Evolutionary conservation across 2,888 invertebrate species (phyloP).

Genomic region (Dasysyrphus tricinctus): DNA sequence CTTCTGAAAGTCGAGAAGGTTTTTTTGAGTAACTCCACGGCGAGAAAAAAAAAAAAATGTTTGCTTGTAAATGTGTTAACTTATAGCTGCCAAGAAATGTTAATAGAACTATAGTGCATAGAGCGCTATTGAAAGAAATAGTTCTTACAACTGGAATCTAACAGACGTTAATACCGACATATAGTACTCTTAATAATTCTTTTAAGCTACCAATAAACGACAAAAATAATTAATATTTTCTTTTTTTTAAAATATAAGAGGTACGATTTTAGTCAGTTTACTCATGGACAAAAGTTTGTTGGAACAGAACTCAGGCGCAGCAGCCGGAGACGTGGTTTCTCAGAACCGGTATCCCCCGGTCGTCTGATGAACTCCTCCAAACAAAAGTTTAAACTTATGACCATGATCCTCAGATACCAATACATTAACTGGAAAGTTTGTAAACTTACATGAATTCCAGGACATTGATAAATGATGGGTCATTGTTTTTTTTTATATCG

Average conservation of each 20-base stretch:
- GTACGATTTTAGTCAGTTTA: background rate
- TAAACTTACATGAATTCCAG: too few relatives aligned
- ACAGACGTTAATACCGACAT: too few relatives aligned
- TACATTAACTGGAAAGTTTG: too few relatives aligned
- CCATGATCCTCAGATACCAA: background rate
- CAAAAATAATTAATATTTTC: background rate
- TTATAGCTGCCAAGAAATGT: background rate
- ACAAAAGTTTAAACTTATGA: background rate
- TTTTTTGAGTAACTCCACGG: background rate
- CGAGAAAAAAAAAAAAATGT: background rate
- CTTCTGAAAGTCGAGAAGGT: background rate
- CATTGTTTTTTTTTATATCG: too few relatives aligned
- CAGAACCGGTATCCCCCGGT: too few relatives aligned
- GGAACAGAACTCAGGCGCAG: constrained; percentile 1
- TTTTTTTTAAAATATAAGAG: background rate
- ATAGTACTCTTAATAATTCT: background rate
- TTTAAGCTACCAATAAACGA: background rate
- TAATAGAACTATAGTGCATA: background rate
- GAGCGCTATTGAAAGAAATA: too few relatives aligned
- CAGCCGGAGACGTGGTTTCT: too few relatives aligned
- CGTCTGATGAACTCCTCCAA: too few relatives aligned
- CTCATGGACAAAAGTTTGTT: background rate
- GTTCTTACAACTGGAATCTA: too few relatives aligned
- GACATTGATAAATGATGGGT: too few relatives aligned
- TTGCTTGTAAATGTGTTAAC: background rate